Conservation (phyloP, 2,113 vertebrate species). For the Catharus minimus region DNA sequence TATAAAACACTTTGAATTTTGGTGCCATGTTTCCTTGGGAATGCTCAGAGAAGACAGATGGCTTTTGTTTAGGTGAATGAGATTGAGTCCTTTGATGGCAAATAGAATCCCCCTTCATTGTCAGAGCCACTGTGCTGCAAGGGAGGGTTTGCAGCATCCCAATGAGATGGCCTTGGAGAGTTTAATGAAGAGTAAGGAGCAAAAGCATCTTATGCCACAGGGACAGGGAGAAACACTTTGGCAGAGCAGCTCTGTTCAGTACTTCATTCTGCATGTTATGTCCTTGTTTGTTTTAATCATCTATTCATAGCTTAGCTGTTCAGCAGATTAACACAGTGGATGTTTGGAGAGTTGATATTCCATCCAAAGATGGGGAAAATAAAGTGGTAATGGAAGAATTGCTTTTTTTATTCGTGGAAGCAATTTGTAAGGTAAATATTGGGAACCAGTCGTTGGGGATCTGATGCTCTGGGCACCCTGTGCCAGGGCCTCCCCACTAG, state of each 20-base stretch:
- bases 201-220: neutral
- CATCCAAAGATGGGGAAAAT: neutral
- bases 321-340: neutral
- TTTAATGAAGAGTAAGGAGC: neutral
- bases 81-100: neutral
- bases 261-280: neutral
- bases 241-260: neutral
- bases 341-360: neutral
- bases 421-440: neutral
- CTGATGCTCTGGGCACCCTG: neutral
- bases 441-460: rapidly evolving
- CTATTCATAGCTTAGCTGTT: neutral
- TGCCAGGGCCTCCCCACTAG: neutral
- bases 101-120: neutral
- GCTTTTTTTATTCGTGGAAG: neutral
- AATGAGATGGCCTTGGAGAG: neutral
- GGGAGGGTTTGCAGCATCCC: neutral
- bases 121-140: rapidly evolving
- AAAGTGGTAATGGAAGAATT: neutral
- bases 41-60: neutral
- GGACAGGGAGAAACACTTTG: neutral
- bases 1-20: neutral
- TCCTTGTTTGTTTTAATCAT: neutral
- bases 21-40: neutral
- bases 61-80: neutral